Conservation (phyloP, 2,113 vertebrate species). For the Apodemus speciosus region DNA sequence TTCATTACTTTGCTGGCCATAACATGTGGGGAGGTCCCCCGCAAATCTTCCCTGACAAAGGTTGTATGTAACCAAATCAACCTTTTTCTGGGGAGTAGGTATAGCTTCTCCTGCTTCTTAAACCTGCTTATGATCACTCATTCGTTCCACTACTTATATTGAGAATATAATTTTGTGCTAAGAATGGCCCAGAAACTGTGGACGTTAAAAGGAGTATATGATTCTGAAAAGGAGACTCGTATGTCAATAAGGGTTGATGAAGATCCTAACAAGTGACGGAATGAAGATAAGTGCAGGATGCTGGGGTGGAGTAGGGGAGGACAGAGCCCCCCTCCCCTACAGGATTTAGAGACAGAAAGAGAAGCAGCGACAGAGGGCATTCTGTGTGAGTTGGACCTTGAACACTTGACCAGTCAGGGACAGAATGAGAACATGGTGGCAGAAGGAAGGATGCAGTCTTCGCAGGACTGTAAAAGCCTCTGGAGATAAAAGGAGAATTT, state of each 20-base stretch:
- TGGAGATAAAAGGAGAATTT: background rate
- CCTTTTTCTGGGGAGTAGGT: background rate
- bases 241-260: background rate
- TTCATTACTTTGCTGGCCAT: background rate
- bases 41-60: background rate
- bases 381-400: background rate
- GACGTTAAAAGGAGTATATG: background rate
- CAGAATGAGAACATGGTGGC: background rate
- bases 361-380: background rate
- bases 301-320: rapidly evolving
- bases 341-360: background rate
- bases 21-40: background rate
- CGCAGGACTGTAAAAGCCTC: background rate
- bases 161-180: background rate
- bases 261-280: background rate
- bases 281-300: background rate
- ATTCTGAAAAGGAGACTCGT: background rate
- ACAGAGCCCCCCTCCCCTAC: background rate
- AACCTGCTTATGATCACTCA: background rate
- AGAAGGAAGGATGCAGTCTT: background rate
- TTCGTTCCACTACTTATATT: background rate
- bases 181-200: background rate
- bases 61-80: background rate
- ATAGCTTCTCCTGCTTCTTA: background rate
- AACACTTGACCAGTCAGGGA: background rate